These are phyloP conservation scores for Andrena flavipes DNA, from an alignment of 2,888 invertebrate species.

Conservation along the genomic window DNA sequence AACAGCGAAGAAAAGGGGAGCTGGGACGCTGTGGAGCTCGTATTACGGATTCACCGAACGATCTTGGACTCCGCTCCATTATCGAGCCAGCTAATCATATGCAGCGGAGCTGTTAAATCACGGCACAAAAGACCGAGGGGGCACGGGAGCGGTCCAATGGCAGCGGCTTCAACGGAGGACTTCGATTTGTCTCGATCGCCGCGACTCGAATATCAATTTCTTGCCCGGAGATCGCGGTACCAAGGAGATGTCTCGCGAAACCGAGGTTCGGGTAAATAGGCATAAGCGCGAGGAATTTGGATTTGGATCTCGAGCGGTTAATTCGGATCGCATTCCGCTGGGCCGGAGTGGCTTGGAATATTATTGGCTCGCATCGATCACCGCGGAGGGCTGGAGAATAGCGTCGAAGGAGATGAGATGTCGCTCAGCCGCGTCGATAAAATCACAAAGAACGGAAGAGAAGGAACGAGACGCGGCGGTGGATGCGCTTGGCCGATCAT, in stretches of 20 bases:
- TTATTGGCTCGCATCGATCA: constrained; percentile 35
- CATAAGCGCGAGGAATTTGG: background rate
- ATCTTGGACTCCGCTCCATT: constrained; percentile 76
- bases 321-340: background rate
- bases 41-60: constrained; percentile 83
- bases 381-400: background rate
- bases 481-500: constrained; percentile 63
- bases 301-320: too few species aligned
- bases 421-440: constrained; percentile 49
- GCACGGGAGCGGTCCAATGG: constrained; percentile 50
- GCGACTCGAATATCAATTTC: constrained; percentile 80
- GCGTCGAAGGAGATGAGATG: constrained; percentile 49
- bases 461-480: constrained; percentile 22
- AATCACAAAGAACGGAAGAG: constrained; percentile 41
- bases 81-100: constrained; percentile 75
- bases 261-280: background rate
- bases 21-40: constrained; percentile 59
- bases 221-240: background rate
- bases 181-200: constrained; percentile 82
- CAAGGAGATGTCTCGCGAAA: background rate
- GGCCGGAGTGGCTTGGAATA: background rate
- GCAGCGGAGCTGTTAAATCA: constrained; percentile 69
- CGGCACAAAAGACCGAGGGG: constrained; percentile 64
- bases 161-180: constrained; percentile 72
- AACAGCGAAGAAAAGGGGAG: constrained; percentile 63